Evolutionary conservation across 2,113 vertebrate species (phyloP), one percentile per base, ranked within the genome.

Genomic region (Emydura subglobosa): DNA sequence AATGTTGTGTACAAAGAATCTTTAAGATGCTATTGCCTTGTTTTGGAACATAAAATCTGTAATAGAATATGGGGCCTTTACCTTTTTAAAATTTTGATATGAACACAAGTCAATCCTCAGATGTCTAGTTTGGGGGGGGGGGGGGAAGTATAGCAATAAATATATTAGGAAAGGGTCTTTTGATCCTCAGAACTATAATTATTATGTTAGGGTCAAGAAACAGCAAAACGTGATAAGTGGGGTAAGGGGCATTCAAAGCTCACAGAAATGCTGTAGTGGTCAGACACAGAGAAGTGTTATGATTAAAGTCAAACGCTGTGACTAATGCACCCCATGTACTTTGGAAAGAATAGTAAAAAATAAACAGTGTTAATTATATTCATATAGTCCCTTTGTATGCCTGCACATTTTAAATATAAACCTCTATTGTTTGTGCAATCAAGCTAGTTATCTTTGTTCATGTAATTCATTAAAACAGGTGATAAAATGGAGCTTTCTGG

Each of bases 111-210:
- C 49, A 87, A 5, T 86, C 34, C 53, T 89, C 31, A 82, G 50
- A 24, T 51, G 78, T 88, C 53, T 85, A 19, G 54, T n/a, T 74
- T 50, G 72, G 12, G 9, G 81, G 53, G 12, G 9, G 81, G 53
- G 86, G 93, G 92, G 87, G 96, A 93, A 76, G 51, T 49, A 54
- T 80, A 54, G 31, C 25, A 49, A 65, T 34, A 89, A 93, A 55
- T 88, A 49, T 79, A 59, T 88, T 61, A 31, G 50, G 57, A 68
- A 51, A 82, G 53, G 74, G 55, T 24, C 29, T 90, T 90, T 94
- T 68, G 82, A 80, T 47, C 39, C 81, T 0, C 25, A n/a, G 42
- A 95, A 65, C 94, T 85, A 47, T 86, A 39, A 74, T 14, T 34
- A 85, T 10, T 79, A 51, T 5, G 55, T 50, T 47, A 81, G 29